Evolutionary conservation across 2,888 invertebrate genomes (phyloP).

Genomic region (Matsumyia berberina): DNA sequence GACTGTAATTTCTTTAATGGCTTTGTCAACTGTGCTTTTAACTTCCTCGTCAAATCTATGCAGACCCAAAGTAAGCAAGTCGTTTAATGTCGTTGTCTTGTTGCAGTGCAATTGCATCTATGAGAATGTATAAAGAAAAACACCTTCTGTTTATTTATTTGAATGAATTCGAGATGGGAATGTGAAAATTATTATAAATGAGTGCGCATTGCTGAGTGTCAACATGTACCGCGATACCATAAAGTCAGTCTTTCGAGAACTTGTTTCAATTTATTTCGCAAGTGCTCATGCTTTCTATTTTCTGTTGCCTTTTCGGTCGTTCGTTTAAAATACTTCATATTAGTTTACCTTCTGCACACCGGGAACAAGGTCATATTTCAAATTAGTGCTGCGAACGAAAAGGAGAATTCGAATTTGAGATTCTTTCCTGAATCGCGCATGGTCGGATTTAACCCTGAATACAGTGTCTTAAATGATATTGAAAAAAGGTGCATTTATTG

Average conservation of each 20-base stretch:
- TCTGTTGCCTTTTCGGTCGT: not conserved
- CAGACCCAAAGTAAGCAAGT: slow-evolving; percentile 93
- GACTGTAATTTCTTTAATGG: slow-evolving; percentile 97
- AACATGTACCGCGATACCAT: slow-evolving; percentile 1
- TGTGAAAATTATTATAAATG: slow-evolving; percentile 40
- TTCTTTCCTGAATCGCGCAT: not conserved
- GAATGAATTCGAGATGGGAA: slow-evolving; percentile 3
- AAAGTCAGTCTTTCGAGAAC: not conserved
- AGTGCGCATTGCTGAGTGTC: not conserved
- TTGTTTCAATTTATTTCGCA: slow-evolving; percentile 20
- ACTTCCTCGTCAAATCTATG: slow-evolving; percentile 98
- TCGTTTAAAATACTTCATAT: not conserved
- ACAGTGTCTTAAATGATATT: not conserved
- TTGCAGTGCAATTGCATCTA: slow-evolving; percentile 78
- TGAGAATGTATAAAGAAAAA: slow-evolving; percentile 8
- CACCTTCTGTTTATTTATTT: slow-evolving; percentile 2
- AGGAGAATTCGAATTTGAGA: not conserved
- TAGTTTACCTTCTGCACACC: not conserved
- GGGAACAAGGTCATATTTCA: slow-evolving; percentile 2
- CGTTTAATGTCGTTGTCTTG: slow-evolving; percentile 91
- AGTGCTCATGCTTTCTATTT: slow-evolving; percentile 4
- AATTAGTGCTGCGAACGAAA: slow-evolving; percentile 4
- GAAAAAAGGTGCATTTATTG: not conserved
- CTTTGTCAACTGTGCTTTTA: slow-evolving; percentile 97
- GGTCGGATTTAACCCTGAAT: not conserved